These are phyloP conservation scores for Drosophila flavopinicola DNA, from an alignment of 2,888 invertebrate species.

Conservation along the genomic window DNA sequence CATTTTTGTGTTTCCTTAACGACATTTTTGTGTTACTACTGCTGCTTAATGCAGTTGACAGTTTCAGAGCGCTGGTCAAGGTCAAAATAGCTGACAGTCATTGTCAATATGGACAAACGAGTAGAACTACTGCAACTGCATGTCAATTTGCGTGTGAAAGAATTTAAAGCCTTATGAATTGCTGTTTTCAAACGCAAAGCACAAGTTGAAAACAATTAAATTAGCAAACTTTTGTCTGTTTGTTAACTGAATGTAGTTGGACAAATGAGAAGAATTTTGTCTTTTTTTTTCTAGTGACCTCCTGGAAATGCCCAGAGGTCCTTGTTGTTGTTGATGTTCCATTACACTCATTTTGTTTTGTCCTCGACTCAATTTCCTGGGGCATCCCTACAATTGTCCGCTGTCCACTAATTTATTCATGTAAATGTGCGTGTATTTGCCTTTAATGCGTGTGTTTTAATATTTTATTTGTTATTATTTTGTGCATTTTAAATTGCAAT, in stretches of 20 bases:
- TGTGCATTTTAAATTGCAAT: slow-evolving; percentile 22
- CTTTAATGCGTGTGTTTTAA: slow-evolving; percentile 30
- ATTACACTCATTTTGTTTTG: slow-evolving; percentile 33
- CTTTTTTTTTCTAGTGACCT: slow-evolving; percentile 3
- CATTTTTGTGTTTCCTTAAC: neutral
- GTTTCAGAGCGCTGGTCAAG: slow-evolving; percentile 5
- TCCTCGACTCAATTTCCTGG: slow-evolving; percentile 13
- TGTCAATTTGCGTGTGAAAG: slow-evolving; percentile 20
- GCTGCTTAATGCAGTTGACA: slow-evolving; percentile 13
- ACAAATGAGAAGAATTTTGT: slow-evolving; percentile 9
- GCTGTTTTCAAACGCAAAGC: neutral
- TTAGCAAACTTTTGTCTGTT: neutral
- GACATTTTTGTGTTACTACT: slow-evolving; percentile 6
- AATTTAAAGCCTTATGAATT: neutral
- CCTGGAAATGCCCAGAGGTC: slow-evolving; percentile 18
- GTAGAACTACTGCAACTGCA: slow-evolving; percentile 6
- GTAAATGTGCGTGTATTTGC: slow-evolving; percentile 46
- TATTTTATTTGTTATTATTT: slow-evolving; percentile 39
- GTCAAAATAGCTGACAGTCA: slow-evolving; percentile 16
- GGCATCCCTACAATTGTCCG: slow-evolving; percentile 9
- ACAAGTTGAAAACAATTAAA: neutral
- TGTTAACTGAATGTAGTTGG: neutral
- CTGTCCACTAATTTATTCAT: slow-evolving; percentile 46
- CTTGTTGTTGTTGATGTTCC: slow-evolving; percentile 52
- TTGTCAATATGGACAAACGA: slow-evolving; percentile 17